Evolutionary conservation across 2,113 vertebrate genomes (phyloP), one percentile per base, ranked within the genome.

Genomic region (Anarhynchus alexandrinus): DNA sequence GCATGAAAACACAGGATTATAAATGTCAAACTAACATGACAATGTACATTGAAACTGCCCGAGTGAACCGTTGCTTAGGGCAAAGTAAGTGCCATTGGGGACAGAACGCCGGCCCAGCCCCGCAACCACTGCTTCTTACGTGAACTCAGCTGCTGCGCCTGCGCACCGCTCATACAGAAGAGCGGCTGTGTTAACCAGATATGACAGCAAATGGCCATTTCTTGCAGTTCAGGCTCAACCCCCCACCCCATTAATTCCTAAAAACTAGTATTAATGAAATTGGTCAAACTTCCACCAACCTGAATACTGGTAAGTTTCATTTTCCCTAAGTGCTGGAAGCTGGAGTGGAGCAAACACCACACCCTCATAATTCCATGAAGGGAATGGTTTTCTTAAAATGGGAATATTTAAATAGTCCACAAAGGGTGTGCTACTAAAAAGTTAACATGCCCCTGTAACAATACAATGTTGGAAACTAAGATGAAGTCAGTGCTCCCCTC

Each of bases 121-220:
- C 0, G 5, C 58, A 9, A 5, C 6, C 40, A 2, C 1, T 5
- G 45, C 62, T 47, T 36, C 2, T 6, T 2, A 5, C 3, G 3
- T 1, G 6, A 51, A 10, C n/a, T 20, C 25, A 6, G 54, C 38
- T 9, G 18, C 49, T 49, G 49, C 20, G 47, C 22, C 21, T 25
- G 12, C 49, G 22, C 49, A 25, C 49, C 49, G 22, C 52, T 32
- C 1, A 0, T 3, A 7, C 4, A 4, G n/a, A 5, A 6, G 11
- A 32, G 40, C 0, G 1, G 42, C 54, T 23, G 27, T 2, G n/a
- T n/a, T n/a, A 40, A 36, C 59, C 61, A 32, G 47, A 19, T 57
- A 17, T 10, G 6, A 21, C 0, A 9, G 66, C n/a, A 73, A 62
- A 54, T 0, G 1, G 62, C 73, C 72, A 13, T 21, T 58, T 43